Conservation (phyloP, 2,113 vertebrate species). For the Phoenicopterus ruber region DNA sequence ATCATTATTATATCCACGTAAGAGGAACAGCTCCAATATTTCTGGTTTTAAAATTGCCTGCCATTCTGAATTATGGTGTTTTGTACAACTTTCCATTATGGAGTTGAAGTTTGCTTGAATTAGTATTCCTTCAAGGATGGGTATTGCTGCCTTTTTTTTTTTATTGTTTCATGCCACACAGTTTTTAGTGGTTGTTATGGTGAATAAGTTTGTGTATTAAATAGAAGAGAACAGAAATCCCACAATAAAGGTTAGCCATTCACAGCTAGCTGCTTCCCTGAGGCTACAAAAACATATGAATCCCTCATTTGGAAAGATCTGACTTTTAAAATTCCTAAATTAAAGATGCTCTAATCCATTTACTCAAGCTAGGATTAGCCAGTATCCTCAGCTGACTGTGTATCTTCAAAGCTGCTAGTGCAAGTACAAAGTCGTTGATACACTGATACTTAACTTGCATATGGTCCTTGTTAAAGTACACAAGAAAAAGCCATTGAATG, state of each 20-base stretch:
- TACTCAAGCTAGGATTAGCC: background rate
- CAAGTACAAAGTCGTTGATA: background rate
- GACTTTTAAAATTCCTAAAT: background rate
- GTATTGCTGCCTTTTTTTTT: background rate
- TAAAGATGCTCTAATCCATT: background rate
- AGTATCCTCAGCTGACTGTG: background rate
- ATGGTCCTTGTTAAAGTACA: background rate
- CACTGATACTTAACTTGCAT: background rate
- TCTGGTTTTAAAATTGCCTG: background rate
- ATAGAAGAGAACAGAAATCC: slow-evolving; percentile 7
- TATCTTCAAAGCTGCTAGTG: background rate
- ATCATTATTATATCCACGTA: background rate
- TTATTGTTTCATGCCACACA: background rate
- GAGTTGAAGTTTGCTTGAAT: background rate
- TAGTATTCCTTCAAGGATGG: background rate
- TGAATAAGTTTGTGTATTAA: slow-evolving; percentile 16
- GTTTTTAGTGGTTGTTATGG: slow-evolving; percentile 7
- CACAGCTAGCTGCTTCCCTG: background rate
- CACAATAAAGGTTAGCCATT: slow-evolving; percentile 17
- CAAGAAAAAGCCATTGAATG: background rate
- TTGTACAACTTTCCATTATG: background rate
- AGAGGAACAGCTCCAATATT: background rate
- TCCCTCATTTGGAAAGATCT: background rate
- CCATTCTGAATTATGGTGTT: background rate
- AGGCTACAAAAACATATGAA: background rate